These are phyloP conservation scores for Cephus pulcher DNA, from an alignment of 2,888 invertebrate species.

Conservation along the genomic window DNA sequence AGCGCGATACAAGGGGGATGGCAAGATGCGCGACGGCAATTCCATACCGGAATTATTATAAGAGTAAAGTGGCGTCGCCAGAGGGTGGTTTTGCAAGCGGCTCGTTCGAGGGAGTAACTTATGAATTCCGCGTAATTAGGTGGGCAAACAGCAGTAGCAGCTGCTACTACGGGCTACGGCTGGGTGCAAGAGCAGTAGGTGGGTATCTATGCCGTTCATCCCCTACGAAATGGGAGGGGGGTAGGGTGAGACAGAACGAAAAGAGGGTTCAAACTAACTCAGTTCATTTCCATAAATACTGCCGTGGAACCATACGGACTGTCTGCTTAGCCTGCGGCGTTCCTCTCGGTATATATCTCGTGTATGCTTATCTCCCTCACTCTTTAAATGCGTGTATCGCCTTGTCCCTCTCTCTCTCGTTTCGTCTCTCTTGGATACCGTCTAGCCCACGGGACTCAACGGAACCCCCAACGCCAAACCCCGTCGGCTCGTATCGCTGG, in stretches of 20 bases:
- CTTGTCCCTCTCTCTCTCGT: no score
- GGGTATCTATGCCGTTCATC: background rate
- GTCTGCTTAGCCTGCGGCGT: conserved; percentile 36
- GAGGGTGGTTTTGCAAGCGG: no score
- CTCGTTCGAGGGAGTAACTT: conserved; percentile 35
- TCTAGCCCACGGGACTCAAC: background rate
- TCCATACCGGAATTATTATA: no score
- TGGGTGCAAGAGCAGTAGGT: conserved; percentile 7
- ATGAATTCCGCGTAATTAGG: conserved; percentile 60
- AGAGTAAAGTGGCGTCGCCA: no score
- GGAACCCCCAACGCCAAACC: background rate
- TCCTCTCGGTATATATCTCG: conserved; percentile 23
- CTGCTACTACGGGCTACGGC: conserved; percentile 4
- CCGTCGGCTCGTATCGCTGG: conserved; percentile 20
- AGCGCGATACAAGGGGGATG: no score
- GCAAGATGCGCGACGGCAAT: no score
- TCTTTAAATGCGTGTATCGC: background rate
- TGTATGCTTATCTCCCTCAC: conserved; percentile 5
- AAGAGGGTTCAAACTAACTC: conserved; percentile 51
- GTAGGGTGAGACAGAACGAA: conserved; percentile 37
- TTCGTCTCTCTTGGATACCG: background rate
- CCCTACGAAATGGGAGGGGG: conserved; percentile 11
- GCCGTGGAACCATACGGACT: conserved; percentile 36
- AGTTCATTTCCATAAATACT: conserved; percentile 61
- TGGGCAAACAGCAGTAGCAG: conserved; percentile 47